These are phyloP conservation scores for Ips typographus DNA, from an alignment of 1,140 invertebrate species.

Conservation along the genomic window DNA sequence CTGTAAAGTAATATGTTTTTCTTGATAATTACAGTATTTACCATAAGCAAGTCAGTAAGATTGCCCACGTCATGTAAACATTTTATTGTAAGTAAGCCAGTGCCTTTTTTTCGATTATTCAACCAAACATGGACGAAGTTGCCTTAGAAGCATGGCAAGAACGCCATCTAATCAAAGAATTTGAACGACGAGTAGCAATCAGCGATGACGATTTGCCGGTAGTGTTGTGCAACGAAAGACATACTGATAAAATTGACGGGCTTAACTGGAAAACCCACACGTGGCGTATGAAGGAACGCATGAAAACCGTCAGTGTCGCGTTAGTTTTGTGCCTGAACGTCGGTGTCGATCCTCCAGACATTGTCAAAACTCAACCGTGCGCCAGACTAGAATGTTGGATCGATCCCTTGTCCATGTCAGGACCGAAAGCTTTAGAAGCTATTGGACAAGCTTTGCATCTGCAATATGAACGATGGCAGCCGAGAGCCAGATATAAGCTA, in stretches of 20 bases:
- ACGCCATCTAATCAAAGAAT: constrained; percentile 8
- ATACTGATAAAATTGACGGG: constrained; percentile 75
- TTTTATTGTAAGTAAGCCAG: no score
- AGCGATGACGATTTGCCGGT: constrained; percentile 65
- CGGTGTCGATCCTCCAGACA: constrained; percentile 97
- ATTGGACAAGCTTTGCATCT: constrained; percentile 92
- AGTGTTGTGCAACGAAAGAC: constrained; percentile 69
- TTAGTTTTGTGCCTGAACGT: constrained; percentile 97
- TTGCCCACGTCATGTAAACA: no score
- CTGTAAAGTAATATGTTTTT: no score
- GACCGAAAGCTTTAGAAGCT: constrained; percentile 90
- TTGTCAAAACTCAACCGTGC: constrained; percentile 96
- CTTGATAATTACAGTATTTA: no score
- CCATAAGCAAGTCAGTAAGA: no score
- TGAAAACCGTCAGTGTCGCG: constrained; percentile 99
- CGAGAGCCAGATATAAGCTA: constrained; percentile 72
- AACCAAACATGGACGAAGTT: constrained; percentile 6
- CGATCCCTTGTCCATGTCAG: constrained; percentile 82
- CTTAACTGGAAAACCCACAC: constrained; percentile 72
- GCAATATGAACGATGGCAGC: constrained; percentile 98
- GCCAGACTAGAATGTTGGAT: constrained; percentile 97
- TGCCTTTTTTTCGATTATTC: no score
- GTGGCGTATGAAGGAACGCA: constrained; percentile 92
- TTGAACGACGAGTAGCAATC: constrained; percentile 27
- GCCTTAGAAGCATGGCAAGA: constrained; percentile 16